Evolutionary conservation across 2,888 invertebrate genomes (phyloP).

Genomic region (Marasmarcha lunaedactyla): DNA sequence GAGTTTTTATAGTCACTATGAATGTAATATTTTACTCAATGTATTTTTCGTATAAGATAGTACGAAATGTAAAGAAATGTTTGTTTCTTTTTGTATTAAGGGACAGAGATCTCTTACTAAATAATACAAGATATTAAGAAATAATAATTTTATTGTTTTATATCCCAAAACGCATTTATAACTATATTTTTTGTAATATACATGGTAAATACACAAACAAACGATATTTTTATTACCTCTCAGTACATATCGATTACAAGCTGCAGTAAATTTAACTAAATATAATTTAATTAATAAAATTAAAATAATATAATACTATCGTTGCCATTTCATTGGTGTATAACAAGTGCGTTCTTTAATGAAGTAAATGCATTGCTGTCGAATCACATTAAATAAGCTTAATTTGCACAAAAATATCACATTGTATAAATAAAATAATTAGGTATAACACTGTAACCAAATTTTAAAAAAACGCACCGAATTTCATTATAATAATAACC

Average conservation of each 20-base stretch:
- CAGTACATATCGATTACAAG: slow-evolving; percentile 11
- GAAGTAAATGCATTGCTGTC: slow-evolving; percentile 20
- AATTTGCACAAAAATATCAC: too few species aligned
- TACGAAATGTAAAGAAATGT: slow-evolving; percentile 32
- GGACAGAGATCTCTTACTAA: not conserved
- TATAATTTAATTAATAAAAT: slow-evolving; percentile 12
- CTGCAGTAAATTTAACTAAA: slow-evolving; percentile 14
- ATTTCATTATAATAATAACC: too few species aligned
- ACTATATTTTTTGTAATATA: slow-evolving; percentile 27
- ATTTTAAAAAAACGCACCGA: too few species aligned
- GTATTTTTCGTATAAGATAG: slow-evolving; percentile 26
- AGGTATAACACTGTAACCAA: too few species aligned
- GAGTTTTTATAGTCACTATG: slow-evolving; percentile 15
- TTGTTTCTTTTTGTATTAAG: too few species aligned
- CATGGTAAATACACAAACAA: slow-evolving; percentile 18
- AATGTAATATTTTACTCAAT: slow-evolving; percentile 21
- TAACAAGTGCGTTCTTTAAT: slow-evolving; percentile 20
- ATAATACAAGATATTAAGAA: not conserved
- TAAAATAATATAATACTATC: slow-evolving; percentile 18
- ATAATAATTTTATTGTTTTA: slow-evolving; percentile 25
- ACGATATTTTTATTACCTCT: slow-evolving; percentile 20
- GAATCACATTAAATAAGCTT: too few species aligned
- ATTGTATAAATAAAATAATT: too few species aligned
- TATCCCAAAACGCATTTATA: slow-evolving; percentile 49
- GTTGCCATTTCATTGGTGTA: slow-evolving; percentile 27